These are phyloP conservation scores for Microctonus aethiopoides DNA, from an alignment of 2,888 invertebrate genomes.

Conservation along the genomic window DNA sequence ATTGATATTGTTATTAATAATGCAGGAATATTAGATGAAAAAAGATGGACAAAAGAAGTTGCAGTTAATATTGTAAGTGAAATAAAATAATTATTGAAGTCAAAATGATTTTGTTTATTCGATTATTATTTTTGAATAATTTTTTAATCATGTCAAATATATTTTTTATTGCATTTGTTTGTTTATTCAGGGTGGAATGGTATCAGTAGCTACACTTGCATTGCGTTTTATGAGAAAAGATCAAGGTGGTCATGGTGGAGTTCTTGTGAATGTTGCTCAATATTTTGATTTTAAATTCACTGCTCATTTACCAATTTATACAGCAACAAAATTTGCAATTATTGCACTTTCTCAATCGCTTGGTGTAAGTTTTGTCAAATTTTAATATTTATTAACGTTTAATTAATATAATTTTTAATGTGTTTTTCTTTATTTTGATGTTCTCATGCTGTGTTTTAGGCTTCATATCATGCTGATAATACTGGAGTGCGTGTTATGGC, in stretches of 20 bases:
- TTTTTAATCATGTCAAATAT: too few species aligned
- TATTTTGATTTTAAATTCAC: conserved; percentile 62
- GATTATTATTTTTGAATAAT: too few species aligned
- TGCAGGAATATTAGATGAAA: conserved; percentile 82
- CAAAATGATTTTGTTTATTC: too few species aligned
- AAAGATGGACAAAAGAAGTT: conserved; percentile 79
- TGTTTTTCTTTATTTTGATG: too few species aligned
- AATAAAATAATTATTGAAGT: not conserved
- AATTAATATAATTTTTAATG: too few species aligned
- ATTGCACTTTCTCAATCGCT: conserved; percentile 58
- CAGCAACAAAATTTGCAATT: conserved; percentile 63
- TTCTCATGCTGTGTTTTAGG: conserved; percentile 44
- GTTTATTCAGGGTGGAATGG: conserved; percentile 54
- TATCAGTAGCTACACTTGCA: conserved; percentile 60
- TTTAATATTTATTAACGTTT: too few species aligned
- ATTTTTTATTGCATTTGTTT: not conserved
- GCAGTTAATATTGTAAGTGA: conserved; percentile 79
- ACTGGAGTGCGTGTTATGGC: conserved; percentile 64
- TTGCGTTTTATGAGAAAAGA: conserved; percentile 64
- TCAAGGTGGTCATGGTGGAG: conserved; percentile 65
- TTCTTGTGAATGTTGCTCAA: conserved; percentile 68
- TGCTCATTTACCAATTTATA: conserved; percentile 60
- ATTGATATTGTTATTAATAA: conserved; percentile 84
- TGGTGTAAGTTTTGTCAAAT: conserved; percentile 52
- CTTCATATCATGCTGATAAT: conserved; percentile 55